phyloP scores from a whole-genome alignment of 2,113 vertebrate genomes.

The Coptodon bakossiorum region DNA sequence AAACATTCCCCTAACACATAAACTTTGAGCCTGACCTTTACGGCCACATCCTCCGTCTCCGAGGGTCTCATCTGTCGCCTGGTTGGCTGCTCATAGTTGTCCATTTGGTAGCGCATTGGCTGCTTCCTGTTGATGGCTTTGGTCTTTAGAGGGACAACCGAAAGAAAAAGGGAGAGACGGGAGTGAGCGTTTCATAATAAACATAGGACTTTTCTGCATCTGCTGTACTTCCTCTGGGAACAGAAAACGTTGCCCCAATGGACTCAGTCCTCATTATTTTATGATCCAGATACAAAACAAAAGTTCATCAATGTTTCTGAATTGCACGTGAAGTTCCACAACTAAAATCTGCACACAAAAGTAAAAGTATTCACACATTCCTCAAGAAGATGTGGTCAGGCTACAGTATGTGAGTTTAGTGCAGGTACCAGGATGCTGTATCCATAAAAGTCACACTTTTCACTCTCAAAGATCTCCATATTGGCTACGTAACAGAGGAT shows the following conservation, averaged over 20 bases:
- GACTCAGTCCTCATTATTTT: not conserved
- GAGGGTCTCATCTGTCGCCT: constrained; percentile 74
- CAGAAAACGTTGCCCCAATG: not conserved
- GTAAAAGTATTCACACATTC: not conserved
- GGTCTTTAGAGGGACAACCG: constrained; percentile 62
- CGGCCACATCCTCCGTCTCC: constrained; percentile 84
- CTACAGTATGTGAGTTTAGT: not conserved
- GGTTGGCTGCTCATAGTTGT: constrained; percentile 82
- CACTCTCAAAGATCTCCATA: not conserved
- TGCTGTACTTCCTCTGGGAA: not conserved
- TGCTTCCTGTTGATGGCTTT: constrained; percentile 94
- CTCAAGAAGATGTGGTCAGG: not conserved
- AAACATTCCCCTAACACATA: not conserved
- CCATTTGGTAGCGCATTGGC: constrained; percentile 86
- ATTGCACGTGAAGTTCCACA: not conserved
- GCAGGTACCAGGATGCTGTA: not conserved
- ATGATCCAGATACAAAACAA: not conserved
- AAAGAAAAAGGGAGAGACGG: not conserved
- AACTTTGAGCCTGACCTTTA: constrained; percentile 79
- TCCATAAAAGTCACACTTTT: not conserved
- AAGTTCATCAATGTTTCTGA: not conserved
- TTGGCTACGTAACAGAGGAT: not conserved
- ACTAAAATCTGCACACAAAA: not conserved
- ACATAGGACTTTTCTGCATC: not conserved
- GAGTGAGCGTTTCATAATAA: not conserved